These are phyloP conservation scores for Drosophila hamatofila DNA, from an alignment of 2,888 invertebrate species.

Conservation along the genomic window DNA sequence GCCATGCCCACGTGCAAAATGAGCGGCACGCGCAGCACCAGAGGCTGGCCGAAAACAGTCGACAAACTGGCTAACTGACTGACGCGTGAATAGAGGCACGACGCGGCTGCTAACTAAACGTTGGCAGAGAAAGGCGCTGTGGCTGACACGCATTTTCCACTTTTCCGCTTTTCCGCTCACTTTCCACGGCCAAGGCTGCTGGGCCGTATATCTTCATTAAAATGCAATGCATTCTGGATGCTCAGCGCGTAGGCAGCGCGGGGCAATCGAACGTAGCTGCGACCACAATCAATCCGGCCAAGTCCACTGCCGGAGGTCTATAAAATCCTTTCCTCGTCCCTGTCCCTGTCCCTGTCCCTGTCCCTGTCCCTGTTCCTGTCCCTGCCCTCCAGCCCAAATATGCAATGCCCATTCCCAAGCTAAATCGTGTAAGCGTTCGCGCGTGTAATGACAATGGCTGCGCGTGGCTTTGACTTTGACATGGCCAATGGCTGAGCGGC, in stretches of 20 bases:
- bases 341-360: background rate
- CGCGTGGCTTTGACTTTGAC: conserved; percentile 78
- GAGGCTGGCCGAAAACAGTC: conserved; percentile 26
- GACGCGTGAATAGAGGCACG: conserved; percentile 9
- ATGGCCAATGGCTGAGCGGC: conserved; percentile 55
- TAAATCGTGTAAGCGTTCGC: conserved; percentile 71
- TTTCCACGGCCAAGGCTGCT: conserved; percentile 31
- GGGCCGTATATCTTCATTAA: conserved; percentile 74
- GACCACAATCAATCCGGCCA: conserved; percentile 34
- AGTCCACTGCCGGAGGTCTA: background rate
- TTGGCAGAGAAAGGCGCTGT: conserved; percentile 42
- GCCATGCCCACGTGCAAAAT: conserved; percentile 43
- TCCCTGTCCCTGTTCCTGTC: background rate
- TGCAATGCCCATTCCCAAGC: conserved; percentile 7
- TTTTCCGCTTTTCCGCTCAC: conserved; percentile 2
- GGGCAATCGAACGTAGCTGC: conserved; percentile 43
- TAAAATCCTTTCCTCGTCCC: background rate
- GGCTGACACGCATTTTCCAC: conserved; percentile 40
- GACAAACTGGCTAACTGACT: conserved; percentile 20
- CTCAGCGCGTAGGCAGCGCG: conserved; percentile 33
- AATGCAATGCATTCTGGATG: conserved; percentile 72
- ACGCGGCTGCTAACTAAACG: conserved; percentile 60
- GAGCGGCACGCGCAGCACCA: conserved; percentile 46
- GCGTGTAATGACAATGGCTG: conserved; percentile 78
- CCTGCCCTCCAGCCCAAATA: background rate